These are phyloP conservation scores for Drosophila atripex DNA, from an alignment of 2,888 invertebrate species.

Conservation along the genomic window DNA sequence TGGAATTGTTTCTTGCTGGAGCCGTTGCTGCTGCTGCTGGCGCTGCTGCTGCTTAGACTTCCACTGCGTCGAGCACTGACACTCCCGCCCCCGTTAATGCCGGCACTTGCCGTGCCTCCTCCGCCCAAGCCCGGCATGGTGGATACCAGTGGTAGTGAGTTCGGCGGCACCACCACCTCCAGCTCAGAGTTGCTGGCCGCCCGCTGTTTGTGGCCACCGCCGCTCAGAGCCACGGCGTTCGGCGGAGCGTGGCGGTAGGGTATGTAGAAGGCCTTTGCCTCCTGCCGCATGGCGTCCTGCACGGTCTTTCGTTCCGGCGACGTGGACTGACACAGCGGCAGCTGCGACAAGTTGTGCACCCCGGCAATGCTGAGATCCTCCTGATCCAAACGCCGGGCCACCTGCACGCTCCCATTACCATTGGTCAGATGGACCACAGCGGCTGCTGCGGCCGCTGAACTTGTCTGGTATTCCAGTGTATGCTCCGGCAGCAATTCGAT, in stretches of 20 bases:
- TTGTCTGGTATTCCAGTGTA: constrained; percentile 73
- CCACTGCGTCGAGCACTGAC: constrained; percentile 70
- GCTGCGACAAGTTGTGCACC: constrained; percentile 75
- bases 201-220: constrained; percentile 73
- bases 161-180: constrained; percentile 69
- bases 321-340: constrained; percentile 67
- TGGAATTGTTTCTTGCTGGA: constrained; percentile 79
- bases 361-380: constrained; percentile 67
- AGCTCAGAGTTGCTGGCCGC: constrained; percentile 70
- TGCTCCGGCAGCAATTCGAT: constrained; percentile 74
- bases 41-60: constrained; percentile 75
- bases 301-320: constrained; percentile 70
- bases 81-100: constrained; percentile 23
- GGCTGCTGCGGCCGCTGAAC: constrained; percentile 56
- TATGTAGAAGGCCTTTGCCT: constrained; percentile 78
- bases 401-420: constrained; percentile 70
- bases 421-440: constrained; percentile 69
- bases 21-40: constrained; percentile 69
- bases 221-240: constrained; percentile 60
- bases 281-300: constrained; percentile 59
- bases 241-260: constrained; percentile 76
- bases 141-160: constrained; percentile 67
- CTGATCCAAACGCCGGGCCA: constrained; percentile 50
- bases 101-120: constrained; percentile 38
- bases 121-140: constrained; percentile 58